These are phyloP conservation scores for Amphiprion clarkii DNA, from an alignment of 2,797 vertebrate species.

Conservation along the genomic window DNA sequence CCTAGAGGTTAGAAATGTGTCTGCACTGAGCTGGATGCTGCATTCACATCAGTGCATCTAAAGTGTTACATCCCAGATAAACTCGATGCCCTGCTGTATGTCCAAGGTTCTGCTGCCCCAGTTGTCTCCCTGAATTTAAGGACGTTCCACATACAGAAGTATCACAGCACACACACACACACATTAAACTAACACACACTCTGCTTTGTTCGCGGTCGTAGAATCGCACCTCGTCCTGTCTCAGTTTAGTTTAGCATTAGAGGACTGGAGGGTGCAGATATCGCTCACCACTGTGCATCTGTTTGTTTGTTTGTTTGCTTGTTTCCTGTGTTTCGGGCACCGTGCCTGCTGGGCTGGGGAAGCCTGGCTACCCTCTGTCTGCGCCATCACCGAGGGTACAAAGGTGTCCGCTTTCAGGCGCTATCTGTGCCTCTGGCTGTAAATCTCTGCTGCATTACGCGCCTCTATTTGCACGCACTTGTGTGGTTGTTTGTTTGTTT, in stretches of 20 bases:
- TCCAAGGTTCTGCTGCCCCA: constrained; percentile 4
- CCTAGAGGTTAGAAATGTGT: neutral
- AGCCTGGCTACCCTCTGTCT: constrained; percentile 53
- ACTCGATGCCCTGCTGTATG: neutral
- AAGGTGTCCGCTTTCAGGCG: constrained; percentile 70
- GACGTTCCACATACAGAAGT: neutral
- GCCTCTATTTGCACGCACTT: constrained; percentile 41
- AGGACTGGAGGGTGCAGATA: neutral
- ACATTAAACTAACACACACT: too few relatives aligned
- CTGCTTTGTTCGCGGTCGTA: constrained; percentile 14
- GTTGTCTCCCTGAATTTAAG: neutral
- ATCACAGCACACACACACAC: neutral
- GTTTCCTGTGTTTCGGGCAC: constrained; percentile 39
- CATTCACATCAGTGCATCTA: neutral
- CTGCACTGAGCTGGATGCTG: neutral
- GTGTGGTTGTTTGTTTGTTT: constrained; percentile 63
- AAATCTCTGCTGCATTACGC: constrained; percentile 53
- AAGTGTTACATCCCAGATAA: constrained; percentile 10
- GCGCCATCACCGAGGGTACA: constrained; percentile 56
- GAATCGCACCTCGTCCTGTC: neutral
- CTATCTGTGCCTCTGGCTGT: constrained; percentile 50
- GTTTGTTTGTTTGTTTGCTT: constrained; percentile 41
- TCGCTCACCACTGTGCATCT: constrained; percentile 43
- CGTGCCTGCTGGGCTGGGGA: constrained; percentile 57
- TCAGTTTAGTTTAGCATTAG: constrained; percentile 2